phyloP scores from a whole-genome alignment of 2,113 vertebrate genomes.

The Machaerirhynchus nigripectus region DNA sequence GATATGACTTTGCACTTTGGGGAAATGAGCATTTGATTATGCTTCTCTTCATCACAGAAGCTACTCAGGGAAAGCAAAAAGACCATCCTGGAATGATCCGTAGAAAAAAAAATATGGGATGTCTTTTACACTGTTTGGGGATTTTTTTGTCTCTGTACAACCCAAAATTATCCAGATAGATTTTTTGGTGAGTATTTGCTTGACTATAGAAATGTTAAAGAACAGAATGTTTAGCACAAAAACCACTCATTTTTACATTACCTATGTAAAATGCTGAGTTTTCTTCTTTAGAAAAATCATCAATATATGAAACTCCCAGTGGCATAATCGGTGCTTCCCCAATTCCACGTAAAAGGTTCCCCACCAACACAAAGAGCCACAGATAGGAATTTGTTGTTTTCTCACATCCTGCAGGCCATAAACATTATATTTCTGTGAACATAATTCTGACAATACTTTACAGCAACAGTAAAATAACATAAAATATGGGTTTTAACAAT shows the following conservation, averaged over 20 bases:
- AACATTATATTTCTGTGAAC: neutral
- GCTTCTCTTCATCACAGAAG: neutral
- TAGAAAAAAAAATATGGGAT: neutral
- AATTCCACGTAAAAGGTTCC: slow-evolving; percentile 88
- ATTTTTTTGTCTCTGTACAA: neutral
- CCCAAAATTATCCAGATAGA: neutral
- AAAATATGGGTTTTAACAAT: neutral
- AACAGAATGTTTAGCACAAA: neutral
- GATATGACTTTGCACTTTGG: neutral
- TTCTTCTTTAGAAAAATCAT: slow-evolving; percentile 89
- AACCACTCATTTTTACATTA: slow-evolving; percentile 25
- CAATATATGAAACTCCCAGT: slow-evolving; percentile 89
- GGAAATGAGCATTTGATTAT: neutral
- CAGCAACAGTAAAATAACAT: neutral
- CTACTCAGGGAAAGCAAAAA: neutral
- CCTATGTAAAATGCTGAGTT: slow-evolving; percentile 90
- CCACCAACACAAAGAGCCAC: slow-evolving; percentile 90
- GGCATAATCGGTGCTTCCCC: slow-evolving; percentile 89
- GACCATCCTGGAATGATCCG: neutral
- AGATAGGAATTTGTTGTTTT: slow-evolving; percentile 73
- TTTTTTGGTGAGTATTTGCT: neutral
- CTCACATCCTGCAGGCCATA: slow-evolving; percentile 73
- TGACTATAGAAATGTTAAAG: neutral
- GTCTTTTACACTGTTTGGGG: neutral
- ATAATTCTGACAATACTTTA: neutral